Evolutionary conservation across 2,113 vertebrate species (phyloP).

Genomic region (Poeciliopsis occidentalis): DNA sequence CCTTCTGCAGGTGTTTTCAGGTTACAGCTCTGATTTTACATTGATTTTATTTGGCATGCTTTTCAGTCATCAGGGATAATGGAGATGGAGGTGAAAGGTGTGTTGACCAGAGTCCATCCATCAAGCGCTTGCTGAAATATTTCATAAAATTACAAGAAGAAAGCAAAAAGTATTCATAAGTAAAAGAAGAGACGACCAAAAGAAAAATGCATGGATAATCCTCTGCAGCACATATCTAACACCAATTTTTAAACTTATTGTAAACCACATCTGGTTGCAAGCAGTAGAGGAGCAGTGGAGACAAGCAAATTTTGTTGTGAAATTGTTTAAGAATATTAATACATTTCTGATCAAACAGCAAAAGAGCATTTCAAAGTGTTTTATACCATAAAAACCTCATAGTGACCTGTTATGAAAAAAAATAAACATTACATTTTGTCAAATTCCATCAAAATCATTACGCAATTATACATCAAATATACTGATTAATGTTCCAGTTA

Average conservation of each 20-base stretch:
- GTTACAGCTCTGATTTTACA: slow-evolving; percentile 26
- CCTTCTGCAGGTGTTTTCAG: slow-evolving; percentile 23
- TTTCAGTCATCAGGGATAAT: background rate
- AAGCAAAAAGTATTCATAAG: background rate
- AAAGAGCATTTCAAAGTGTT: too few relatives aligned
- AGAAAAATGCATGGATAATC: background rate
- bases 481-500: too few relatives aligned
- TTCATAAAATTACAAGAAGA: background rate
- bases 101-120: background rate
- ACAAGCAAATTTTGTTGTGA: too few relatives aligned
- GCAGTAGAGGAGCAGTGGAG: too few relatives aligned
- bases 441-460: too few relatives aligned
- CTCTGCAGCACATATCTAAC: background rate
- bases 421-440: too few relatives aligned
- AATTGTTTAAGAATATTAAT: too few relatives aligned
- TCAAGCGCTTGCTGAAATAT: background rate
- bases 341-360: too few relatives aligned
- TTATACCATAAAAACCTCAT: too few relatives aligned
- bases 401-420: too few relatives aligned
- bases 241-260: background rate
- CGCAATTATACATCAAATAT: too few relatives aligned
- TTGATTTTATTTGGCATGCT: slow-evolving; percentile 21
- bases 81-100: background rate
- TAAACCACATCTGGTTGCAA: too few relatives aligned
- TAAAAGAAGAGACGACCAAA: background rate